Conservation (phyloP, 30 jellyfish, hydroid and myxozoan genomes). For the Rhopilema esculentum region DNA sequence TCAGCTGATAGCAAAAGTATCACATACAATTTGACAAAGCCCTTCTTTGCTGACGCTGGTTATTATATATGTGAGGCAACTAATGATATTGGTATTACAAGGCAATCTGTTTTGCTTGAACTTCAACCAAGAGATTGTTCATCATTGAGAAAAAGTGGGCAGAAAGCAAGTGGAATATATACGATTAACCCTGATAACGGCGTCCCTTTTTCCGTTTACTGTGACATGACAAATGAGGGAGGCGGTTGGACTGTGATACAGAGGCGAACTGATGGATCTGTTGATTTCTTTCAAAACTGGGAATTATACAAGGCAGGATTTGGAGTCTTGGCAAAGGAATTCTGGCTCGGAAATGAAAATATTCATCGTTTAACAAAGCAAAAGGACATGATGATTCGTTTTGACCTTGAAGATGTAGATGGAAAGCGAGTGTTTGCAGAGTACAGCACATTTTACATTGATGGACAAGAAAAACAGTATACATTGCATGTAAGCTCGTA, state of each 20-base stretch:
- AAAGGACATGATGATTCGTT: slow-evolving; percentile 21
- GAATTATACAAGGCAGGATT: slow-evolving; percentile 29
- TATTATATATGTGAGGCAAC: slow-evolving; percentile 23
- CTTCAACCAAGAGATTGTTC: slow-evolving; percentile 12
- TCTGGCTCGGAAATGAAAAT: slow-evolving; percentile 54
- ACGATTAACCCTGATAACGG: slow-evolving; percentile 38
- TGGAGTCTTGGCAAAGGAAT: slow-evolving; percentile 25
- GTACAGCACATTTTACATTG: slow-evolving; percentile 22
- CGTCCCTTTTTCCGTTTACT: slow-evolving; percentile 5
- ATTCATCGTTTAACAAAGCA: slow-evolving; percentile 40
- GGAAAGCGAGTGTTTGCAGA: slow-evolving; percentile 15
- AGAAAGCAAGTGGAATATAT: slow-evolving; percentile 2
- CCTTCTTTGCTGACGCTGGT: not conserved
- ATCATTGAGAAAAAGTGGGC: not conserved
- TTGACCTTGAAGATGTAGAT: slow-evolving; percentile 41
- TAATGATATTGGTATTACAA: not conserved
- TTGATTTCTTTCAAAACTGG: slow-evolving; percentile 44
- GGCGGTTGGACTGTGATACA: slow-evolving; percentile 69
- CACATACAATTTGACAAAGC: not conserved
- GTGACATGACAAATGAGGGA: slow-evolving; percentile 44
- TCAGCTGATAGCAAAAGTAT: slow-evolving; percentile 1
- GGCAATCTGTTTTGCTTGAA: not conserved
- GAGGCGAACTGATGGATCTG: slow-evolving; percentile 49
- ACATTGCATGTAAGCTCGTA: slow-evolving; percentile 12
- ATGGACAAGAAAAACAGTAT: slow-evolving; percentile 4